A percentile compares a stretch with the other conserved stretches of the same genome.
Evolutionary conservation across 2,797 vertebrate species (phyloP).

Genomic region (Paratrypauchen microcephalus): DNA sequence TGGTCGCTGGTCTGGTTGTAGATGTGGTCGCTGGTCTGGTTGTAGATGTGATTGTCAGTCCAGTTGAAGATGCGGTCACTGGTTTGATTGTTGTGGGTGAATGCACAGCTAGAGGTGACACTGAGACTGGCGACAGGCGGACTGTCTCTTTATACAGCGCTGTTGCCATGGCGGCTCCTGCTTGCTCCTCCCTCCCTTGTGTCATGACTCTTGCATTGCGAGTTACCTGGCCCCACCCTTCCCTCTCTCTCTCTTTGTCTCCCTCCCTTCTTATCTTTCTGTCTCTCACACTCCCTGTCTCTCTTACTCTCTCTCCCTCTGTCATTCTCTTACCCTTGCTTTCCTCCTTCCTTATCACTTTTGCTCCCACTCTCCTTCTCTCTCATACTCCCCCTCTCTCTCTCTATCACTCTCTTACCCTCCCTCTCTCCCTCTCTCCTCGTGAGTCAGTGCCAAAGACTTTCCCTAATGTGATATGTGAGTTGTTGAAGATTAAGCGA

Average conservation of each 20-base stretch:
- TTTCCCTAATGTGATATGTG: not conserved
- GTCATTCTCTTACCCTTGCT: not conserved
- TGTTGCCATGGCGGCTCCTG: conserved; percentile 57
- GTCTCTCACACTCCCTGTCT: not conserved
- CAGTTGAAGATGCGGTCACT: not conserved
- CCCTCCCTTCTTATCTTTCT: not conserved
- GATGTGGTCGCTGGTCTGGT: too few species aligned
- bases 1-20: too few species aligned
- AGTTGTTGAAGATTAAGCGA: conserved; percentile 24
- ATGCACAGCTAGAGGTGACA: not conserved
- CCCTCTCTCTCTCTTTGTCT: not conserved
- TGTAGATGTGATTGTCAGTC: too few species aligned
- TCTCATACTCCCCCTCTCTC: not conserved
- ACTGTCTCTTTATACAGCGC: conserved; percentile 43
- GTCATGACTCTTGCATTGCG: conserved; percentile 20
- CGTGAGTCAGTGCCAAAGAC: not conserved
- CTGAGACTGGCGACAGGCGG: conserved; percentile 20
- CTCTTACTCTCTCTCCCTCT: not conserved
- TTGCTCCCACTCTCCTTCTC: too few species aligned
- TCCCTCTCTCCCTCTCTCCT: not conserved
- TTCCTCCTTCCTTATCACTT: not conserved
- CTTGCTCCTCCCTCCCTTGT: conserved; percentile 43
- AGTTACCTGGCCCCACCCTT: not conserved
- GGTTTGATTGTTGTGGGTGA: conserved; percentile 4
- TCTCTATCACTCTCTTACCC: not conserved